Percentiles rank a stretch among this genome's conserved stretches.
These are phyloP conservation scores for Pocillopora grandis DNA, from an alignment of 92 coral and sea anemone species.

Conservation along the genomic window DNA sequence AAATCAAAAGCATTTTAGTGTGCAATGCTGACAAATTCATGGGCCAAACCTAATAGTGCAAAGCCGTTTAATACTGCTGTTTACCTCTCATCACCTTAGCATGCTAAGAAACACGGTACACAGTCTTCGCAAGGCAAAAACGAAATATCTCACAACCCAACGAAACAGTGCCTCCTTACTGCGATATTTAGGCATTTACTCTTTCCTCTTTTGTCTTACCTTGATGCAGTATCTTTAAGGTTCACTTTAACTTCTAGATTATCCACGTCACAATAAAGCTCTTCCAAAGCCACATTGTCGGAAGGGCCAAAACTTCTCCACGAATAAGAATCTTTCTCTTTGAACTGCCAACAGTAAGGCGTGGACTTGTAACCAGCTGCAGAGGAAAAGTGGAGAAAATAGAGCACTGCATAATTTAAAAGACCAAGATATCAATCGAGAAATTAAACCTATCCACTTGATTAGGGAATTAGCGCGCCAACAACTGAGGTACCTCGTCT, in stretches of 20 bases:
- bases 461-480: too few species aligned
- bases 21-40: too few species aligned
- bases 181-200: too few species aligned
- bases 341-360: slow-evolving; percentile 77
- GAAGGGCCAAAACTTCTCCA: slow-evolving; percentile 57
- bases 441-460: too few species aligned
- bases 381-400: neutral
- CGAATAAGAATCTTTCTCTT: neutral
- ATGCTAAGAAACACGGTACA: too few species aligned
- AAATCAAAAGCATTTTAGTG: too few species aligned
- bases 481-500: too few species aligned
- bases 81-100: too few species aligned
- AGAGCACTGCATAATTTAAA: neutral
- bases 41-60: too few species aligned
- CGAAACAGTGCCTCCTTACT: neutral
- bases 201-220: neutral
- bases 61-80: too few species aligned
- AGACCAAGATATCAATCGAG: neutral
- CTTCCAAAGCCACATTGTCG: slow-evolving; percentile 61
- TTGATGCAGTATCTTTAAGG: neutral
- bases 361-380: slow-evolving; percentile 24
- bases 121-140: too few species aligned
- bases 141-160: too few species aligned
- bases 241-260: neutral
- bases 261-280: slow-evolving; percentile 63